Evolutionary conservation across 2,113 vertebrate species (phyloP).

Genomic region (Beaufortia kweichowensis): DNA sequence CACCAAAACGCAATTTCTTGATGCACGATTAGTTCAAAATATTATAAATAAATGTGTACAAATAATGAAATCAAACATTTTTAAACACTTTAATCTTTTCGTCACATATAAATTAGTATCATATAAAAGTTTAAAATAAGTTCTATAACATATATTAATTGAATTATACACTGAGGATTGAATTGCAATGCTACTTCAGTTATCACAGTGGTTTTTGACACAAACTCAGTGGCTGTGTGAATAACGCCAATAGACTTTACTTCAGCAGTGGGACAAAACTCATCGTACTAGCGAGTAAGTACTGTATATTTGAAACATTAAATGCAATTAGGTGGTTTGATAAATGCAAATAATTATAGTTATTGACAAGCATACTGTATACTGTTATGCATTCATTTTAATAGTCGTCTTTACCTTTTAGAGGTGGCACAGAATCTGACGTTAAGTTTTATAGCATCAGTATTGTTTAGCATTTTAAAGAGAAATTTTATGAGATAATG

Average conservation of each 20-base stretch:
- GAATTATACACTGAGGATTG: not conserved
- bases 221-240: not conserved
- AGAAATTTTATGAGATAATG: not conserved
- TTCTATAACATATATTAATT: not conserved
- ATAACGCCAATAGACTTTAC: not conserved
- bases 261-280: not conserved
- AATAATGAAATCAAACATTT: too few species aligned
- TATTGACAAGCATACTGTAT: too few species aligned
- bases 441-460: not conserved
- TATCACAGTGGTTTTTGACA: not conserved
- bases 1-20: not conserved
- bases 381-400: too few species aligned
- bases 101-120: not conserved
- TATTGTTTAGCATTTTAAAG: not conserved
- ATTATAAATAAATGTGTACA: too few species aligned
- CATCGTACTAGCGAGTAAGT: constrained; percentile 17
- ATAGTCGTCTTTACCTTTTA: too few species aligned
- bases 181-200: not conserved
- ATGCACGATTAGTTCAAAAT: not conserved
- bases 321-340: not conserved
- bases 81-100: not conserved
- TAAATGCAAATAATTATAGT: not conserved
- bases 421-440: too few species aligned
- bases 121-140: not conserved
- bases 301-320: not conserved